These are phyloP conservation scores for Leptoclinus maculatus DNA, from an alignment of 2,797 vertebrate genomes.

Conservation along the genomic window DNA sequence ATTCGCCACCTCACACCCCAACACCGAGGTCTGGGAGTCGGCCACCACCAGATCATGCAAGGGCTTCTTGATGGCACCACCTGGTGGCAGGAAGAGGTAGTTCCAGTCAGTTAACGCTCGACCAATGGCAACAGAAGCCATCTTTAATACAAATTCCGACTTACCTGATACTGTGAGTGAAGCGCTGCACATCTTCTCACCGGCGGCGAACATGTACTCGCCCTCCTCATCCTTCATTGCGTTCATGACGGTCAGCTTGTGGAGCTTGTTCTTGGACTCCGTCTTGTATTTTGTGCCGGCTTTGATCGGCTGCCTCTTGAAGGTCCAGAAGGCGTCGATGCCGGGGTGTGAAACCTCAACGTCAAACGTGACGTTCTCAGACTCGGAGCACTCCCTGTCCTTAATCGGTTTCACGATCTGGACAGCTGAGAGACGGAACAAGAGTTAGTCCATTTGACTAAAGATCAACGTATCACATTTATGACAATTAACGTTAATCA, in stretches of 20 bases:
- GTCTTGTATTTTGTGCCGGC: constrained; percentile 91
- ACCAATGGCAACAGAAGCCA: not conserved
- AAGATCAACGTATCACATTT: not conserved
- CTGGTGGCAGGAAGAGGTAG: constrained; percentile 70
- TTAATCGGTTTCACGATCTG: constrained; percentile 90
- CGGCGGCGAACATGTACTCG: constrained; percentile 93
- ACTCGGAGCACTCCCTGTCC: constrained; percentile 94
- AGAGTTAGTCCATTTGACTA: not conserved
- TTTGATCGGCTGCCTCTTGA: constrained; percentile 91
- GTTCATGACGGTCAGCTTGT: constrained; percentile 91
- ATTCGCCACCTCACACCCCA: constrained; percentile 97
- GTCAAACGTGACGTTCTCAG: constrained; percentile 93
- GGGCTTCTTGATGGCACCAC: constrained; percentile 95
- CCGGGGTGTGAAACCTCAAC: constrained; percentile 93
- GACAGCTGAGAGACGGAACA: constrained; percentile 84
- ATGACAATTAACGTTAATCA: not conserved
- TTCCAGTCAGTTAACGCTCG: not conserved
- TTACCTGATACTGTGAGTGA: constrained; percentile 93
- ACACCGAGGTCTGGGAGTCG: constrained; percentile 91
- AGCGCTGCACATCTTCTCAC: constrained; percentile 93
- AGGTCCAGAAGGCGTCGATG: constrained; percentile 94
- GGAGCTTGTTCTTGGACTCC: constrained; percentile 88
- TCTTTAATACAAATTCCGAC: not conserved
- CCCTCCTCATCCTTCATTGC: constrained; percentile 99
- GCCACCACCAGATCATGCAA: constrained; percentile 92